Conservation (phyloP, 2,888 invertebrate species). For the Eugnorisma glareosa region DNA sequence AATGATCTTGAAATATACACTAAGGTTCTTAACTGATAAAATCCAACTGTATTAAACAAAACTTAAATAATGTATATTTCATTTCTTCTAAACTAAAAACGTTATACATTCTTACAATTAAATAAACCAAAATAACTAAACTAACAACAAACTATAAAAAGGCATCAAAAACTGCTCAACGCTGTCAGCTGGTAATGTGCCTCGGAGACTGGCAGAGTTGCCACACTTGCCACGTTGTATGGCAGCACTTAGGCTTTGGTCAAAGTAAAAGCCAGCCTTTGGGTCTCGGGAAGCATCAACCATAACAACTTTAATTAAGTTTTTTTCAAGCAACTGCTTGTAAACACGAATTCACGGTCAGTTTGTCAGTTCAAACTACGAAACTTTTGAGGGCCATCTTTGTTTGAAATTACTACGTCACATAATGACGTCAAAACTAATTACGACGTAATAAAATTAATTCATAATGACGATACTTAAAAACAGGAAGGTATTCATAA, state of each 20-base stretch:
- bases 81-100: too few species aligned
- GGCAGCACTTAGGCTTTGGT: too few species aligned
- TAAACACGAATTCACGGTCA: not conserved
- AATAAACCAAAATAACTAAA: too few species aligned
- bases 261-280: too few species aligned
- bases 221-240: too few species aligned
- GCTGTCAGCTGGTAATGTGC: too few species aligned
- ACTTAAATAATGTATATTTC: not conserved
- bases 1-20: slow-evolving; percentile 8
- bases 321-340: not conserved
- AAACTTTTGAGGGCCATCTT: slow-evolving; percentile 1
- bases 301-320: not conserved
- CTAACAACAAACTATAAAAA: too few species aligned
- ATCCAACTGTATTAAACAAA: not conserved
- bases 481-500: slow-evolving; percentile 37
- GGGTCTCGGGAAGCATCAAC: too few species aligned
- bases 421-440: slow-evolving; percentile 38
- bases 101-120: too few species aligned
- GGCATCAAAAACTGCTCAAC: too few species aligned
- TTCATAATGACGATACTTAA: slow-evolving; percentile 18
- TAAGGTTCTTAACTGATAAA: not conserved
- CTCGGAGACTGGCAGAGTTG: too few species aligned
- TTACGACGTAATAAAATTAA: slow-evolving; percentile 15
- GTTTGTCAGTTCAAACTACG: not conserved
- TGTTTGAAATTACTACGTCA: slow-evolving; percentile 13